Conservation (phyloP, 2,797 vertebrate species). For the Argyrosomus regius region DNA sequence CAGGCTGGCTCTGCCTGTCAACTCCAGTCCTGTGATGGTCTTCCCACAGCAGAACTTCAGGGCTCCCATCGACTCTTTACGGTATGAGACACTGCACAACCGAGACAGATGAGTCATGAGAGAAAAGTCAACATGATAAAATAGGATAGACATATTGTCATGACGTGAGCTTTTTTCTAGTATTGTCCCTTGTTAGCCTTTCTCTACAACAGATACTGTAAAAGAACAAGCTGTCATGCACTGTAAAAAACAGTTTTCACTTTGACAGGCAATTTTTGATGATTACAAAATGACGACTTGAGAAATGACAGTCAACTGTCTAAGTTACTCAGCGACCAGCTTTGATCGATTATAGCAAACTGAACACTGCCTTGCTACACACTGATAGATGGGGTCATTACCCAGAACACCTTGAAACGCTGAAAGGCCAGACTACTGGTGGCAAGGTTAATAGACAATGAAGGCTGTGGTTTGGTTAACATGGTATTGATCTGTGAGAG, state of each 20-base stretch:
- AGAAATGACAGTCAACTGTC: conserved; percentile 29
- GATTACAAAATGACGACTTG: not conserved
- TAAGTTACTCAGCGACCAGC: conserved; percentile 19
- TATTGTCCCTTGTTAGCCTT: not conserved
- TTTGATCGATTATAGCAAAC: conserved; percentile 51
- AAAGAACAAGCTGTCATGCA: not conserved
- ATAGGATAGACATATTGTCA: not conserved
- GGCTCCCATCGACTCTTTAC: conserved; percentile 90
- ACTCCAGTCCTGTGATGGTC: conserved; percentile 96
- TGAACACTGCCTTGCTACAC: conserved; percentile 43
- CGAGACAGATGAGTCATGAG: not conserved
- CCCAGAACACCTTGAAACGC: conserved; percentile 46
- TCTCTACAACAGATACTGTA: not conserved
- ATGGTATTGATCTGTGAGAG: conserved; percentile 59
- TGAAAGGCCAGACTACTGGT: conserved; percentile 29
- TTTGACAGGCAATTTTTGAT: not conserved
- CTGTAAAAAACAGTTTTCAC: not conserved
- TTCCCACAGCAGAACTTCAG: conserved; percentile 93
- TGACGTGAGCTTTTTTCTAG: not conserved
- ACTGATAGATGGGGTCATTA: conserved; percentile 68
- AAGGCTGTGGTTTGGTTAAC: conserved; percentile 62
- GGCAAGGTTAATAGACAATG: conserved; percentile 48
- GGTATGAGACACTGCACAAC: conserved; percentile 78
- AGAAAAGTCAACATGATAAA: not conserved
- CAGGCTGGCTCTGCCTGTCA: conserved; percentile 92